A percentile compares a stretch with the other conserved stretches of the same genome.
Conservation (phyloP, 2,113 vertebrate species). For the Struthidea cinerea region DNA sequence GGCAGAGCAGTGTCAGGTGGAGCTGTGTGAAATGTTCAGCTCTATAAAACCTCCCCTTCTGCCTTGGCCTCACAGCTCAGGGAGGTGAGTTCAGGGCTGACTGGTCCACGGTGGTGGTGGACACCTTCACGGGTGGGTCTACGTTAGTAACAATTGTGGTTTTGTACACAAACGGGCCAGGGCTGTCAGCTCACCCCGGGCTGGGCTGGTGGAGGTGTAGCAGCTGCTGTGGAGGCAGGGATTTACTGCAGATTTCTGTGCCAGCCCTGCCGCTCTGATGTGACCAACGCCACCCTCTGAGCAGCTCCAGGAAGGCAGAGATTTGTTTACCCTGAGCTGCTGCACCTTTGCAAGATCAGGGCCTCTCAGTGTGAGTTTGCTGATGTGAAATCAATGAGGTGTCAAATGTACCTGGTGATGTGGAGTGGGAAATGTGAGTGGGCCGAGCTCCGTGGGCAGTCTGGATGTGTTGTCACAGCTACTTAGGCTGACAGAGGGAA, state of each 20-base stretch:
- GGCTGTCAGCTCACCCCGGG: accelerated
- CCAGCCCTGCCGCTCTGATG: not conserved
- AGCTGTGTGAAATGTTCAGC: not conserved
- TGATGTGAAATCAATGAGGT: not conserved
- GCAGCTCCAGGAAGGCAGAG: not conserved
- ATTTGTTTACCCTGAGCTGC: not conserved
- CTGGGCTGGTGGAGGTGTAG: not conserved
- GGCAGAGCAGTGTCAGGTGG: not conserved
- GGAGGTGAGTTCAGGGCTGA: not conserved
- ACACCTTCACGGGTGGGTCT: not conserved
- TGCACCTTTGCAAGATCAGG: not conserved
- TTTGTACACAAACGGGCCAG: not conserved
- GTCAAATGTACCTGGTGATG: not conserved
- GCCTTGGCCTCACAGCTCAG: not conserved
- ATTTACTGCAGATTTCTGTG: not conserved
- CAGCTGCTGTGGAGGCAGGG: not conserved
- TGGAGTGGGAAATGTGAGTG: not conserved
- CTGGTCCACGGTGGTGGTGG: accelerated
- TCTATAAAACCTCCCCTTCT: not conserved
- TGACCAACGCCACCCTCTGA: not conserved
- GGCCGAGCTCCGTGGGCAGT: not conserved
- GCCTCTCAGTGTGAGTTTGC: not conserved
- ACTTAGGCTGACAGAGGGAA: not conserved
- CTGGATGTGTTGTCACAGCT: not conserved
- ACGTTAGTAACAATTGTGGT: not conserved